Evolutionary conservation across 1,140 invertebrate genomes (phyloP).

Genomic region (Phymastichus coffea): DNA sequence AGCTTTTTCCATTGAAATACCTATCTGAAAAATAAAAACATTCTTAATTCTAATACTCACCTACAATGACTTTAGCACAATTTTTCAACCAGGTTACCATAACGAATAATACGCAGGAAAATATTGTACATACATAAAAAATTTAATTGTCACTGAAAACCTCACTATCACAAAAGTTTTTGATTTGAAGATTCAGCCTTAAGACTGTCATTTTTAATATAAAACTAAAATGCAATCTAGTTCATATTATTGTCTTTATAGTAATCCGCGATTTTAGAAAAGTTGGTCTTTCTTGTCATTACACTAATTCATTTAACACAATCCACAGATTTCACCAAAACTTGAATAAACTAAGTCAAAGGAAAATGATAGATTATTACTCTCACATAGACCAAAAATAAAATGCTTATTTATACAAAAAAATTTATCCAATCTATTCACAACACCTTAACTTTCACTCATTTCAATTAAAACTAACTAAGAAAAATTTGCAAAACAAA

Average conservation of each 20-base stretch:
- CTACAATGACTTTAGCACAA: no score
- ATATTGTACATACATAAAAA: no score
- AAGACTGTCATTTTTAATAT: constrained; percentile 8
- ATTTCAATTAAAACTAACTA: constrained; percentile 16
- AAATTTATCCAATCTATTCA: constrained; percentile 12
- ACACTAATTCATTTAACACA: constrained; percentile 2
- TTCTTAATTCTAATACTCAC: no score
- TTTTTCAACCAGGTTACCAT: no score
- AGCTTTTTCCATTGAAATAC: no score
- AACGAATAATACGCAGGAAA: no score
- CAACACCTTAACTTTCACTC: constrained; percentile 25
- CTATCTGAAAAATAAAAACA: no score
- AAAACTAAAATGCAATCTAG: neutral
- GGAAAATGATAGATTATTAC: constrained; percentile 1
- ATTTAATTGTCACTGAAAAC: constrained; percentile 18
- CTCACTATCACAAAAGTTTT: constrained; percentile 17
- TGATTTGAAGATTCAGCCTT: constrained; percentile 14
- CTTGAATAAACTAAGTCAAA: constrained; percentile 13
- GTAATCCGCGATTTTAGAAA: constrained; percentile 1
- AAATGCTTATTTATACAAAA: neutral
- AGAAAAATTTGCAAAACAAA: no score
- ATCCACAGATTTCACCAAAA: constrained; percentile 23
- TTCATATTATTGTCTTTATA: constrained; percentile 2
- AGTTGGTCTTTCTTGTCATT: neutral
- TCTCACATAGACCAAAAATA: constrained; percentile 21